A percentile compares a stretch with the other conserved stretches of the same genome.
phyloP scores from a whole-genome alignment of 1,140 invertebrate species.

The Zaprionus vittiger region DNA sequence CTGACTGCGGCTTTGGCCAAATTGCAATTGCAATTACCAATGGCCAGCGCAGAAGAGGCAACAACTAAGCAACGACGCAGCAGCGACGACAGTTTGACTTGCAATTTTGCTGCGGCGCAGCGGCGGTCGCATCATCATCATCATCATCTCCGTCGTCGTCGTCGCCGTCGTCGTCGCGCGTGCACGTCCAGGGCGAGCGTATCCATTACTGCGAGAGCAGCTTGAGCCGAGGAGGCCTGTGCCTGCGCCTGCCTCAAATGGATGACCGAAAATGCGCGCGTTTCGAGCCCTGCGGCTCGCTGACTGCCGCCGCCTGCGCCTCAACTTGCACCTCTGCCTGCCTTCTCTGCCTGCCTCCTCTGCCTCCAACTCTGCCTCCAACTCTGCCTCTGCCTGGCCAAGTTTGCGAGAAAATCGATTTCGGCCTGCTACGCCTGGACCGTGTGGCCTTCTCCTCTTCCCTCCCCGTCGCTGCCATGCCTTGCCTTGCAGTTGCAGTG shows the following conservation, averaged over 20 bases:
- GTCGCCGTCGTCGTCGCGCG: conserved; percentile 18
- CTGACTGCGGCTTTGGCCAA: conserved; percentile 61
- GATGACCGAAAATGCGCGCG: conserved; percentile 43
- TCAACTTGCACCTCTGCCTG: conserved; percentile 17
- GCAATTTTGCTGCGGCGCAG: conserved; percentile 67
- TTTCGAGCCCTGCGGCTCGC: conserved; percentile 56
- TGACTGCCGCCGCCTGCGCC: conserved; percentile 5
- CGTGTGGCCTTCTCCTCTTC: conserved; percentile 35
- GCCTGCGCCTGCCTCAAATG: background rate
- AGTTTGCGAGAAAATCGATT: conserved; percentile 82
- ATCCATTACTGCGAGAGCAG: conserved; percentile 30
- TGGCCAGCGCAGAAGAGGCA: conserved; percentile 45
- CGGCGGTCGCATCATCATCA: conserved; percentile 57
- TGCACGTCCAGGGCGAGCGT: conserved; percentile 17
- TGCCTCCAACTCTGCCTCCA: too few species aligned
- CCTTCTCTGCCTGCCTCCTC: too few species aligned
- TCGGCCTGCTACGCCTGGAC: conserved; percentile 57
- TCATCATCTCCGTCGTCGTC: conserved; percentile 27
- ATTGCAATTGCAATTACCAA: conserved; percentile 81
- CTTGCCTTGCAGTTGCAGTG: background rate
- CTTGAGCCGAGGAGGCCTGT: conserved; percentile 10
- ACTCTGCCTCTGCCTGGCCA: conserved; percentile 50
- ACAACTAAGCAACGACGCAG: conserved; percentile 73
- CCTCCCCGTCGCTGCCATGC: too few species aligned
- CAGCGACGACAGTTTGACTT: conserved; percentile 81